Evolutionary conservation across 2,113 vertebrate genomes (phyloP).

Genomic region (Dipodomys ordii): DNA sequence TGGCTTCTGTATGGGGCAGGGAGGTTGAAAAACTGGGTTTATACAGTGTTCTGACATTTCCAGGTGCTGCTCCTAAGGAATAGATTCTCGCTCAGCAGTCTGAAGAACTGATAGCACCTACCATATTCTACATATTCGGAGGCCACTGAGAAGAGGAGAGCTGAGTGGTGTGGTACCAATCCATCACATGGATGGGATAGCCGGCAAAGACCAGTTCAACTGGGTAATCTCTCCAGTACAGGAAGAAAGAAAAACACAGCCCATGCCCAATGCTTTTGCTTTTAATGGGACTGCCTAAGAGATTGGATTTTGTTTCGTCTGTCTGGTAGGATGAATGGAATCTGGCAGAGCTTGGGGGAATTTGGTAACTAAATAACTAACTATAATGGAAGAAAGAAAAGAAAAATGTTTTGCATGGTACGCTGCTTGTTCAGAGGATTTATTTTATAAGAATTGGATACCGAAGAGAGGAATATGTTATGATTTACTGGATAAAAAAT

Average conservation of each 20-base stretch:
- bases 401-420: not conserved
- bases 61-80: not conserved
- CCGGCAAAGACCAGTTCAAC: too few species aligned
- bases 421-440: too few species aligned
- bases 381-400: not conserved
- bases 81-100: not conserved
- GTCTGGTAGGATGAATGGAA: not conserved
- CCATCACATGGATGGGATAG: too few species aligned
- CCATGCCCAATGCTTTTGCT: not conserved
- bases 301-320: not conserved
- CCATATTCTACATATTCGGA: not conserved
- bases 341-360: not conserved
- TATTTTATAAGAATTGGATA: not conserved
- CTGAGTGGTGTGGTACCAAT: too few species aligned
- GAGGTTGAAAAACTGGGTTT: too few species aligned
- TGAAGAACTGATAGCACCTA: not conserved
- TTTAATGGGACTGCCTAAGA: not conserved
- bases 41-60: not conserved
- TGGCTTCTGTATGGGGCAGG: not conserved
- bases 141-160: not conserved
- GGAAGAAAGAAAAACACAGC: not conserved
- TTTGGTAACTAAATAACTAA: not conserved
- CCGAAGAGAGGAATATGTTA: not conserved
- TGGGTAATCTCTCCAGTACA: not conserved
- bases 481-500: not conserved